phyloP scores from a whole-genome alignment of 2,888 invertebrate species.

The Smittia aterrima region DNA sequence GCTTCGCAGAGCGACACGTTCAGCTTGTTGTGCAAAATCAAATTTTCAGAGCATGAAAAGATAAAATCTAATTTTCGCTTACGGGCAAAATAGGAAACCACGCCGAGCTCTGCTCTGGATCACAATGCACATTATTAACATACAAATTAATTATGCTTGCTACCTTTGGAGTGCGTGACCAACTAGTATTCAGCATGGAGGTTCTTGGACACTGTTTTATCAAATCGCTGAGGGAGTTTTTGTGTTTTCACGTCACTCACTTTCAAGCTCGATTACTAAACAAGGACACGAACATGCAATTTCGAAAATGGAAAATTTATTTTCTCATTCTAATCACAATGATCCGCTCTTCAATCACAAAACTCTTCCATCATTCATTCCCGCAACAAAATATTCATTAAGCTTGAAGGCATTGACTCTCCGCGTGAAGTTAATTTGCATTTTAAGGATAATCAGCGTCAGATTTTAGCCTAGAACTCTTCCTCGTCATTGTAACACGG shows the following conservation, averaged over 20 bases:
- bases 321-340: too few relatives aligned
- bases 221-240: background rate
- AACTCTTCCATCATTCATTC: background rate
- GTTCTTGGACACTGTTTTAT: background rate
- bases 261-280: too few relatives aligned
- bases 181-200: background rate
- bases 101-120: background rate
- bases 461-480: background rate
- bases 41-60: constrained; percentile 10
- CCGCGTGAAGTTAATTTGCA: background rate
- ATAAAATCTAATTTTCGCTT: constrained; percentile 26
- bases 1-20: background rate
- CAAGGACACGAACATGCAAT: too few relatives aligned
- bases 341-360: too few relatives aligned
- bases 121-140: constrained; percentile 1
- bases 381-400: background rate
- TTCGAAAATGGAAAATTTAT: too few relatives aligned
- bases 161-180: background rate
- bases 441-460: background rate
- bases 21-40: constrained; percentile 7
- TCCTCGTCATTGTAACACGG: background rate
- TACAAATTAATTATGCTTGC: constrained; percentile 25
- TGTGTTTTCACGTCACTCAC: background rate
- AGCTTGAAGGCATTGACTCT: background rate
- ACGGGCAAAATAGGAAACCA: background rate